Base-by-base conservation (phyloP, 2,888 invertebrate species). In the Epiblema foenella region DNA sequence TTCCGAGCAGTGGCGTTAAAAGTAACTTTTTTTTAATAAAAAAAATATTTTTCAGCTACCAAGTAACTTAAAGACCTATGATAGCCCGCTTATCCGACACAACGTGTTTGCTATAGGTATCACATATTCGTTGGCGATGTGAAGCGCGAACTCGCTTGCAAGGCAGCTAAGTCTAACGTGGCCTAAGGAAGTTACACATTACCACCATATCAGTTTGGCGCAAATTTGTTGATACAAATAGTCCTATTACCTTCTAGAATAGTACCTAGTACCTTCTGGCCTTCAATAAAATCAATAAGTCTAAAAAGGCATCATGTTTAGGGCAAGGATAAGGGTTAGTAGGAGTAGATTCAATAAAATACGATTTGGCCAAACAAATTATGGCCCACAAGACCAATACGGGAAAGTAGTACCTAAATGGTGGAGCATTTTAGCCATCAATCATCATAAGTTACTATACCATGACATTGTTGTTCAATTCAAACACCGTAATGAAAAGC, bases 401-500 rank as follows among this genome's bases (percentile, higher is more conserved):
- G 20, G 64, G 63, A 20, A 17, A 62, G 63, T 39, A 17, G 24
- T n/a, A n/a, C n/a, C 62, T 51, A 18, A 42, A 59, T 17, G 29
- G 29, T 33, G 33, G 33, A 33, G 33, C 3, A 56, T 7, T 29
- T 15, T 15, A 18, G 24, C 63, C 64, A 64, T 64, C 39, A 64
- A 64, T 64, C 64, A 64, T 64, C 37, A 15, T 29, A 2, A 29
- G 24, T 1, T 33, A 51, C 1, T 54, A 8, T 18, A 64, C 51
- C 5, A 33, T 52, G 64, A 39, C 64, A 39, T 33, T 51, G 52
- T 63, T 63, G 49, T 49, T 20, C 3, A 29, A 29, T 5, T 4
- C 52, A 64, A 63, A 63, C 63, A 64, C 54, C 24, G 52, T 52
- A 39, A 64, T 54, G 64, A 54, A 64, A 54, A 64, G 52, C 39